These are phyloP conservation scores for Achroia grisella DNA, from an alignment of 1,140 invertebrate species.

Conservation along the genomic window DNA sequence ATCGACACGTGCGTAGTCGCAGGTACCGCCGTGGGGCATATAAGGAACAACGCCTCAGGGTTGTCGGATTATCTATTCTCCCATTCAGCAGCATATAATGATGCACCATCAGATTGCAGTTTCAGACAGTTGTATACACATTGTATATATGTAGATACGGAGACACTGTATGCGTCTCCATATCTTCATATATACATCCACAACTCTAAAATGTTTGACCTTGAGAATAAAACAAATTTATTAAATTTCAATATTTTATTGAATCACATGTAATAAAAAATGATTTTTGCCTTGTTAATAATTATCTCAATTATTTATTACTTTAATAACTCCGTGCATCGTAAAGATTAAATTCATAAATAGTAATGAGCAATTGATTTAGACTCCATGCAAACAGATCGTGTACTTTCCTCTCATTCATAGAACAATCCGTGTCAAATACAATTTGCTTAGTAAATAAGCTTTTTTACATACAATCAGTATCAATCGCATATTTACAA, in stretches of 20 bases:
- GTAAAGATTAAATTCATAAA: conserved; percentile 2
- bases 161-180: too few species aligned
- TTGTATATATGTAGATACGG: too few species aligned
- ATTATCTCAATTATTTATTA: conserved; percentile 1
- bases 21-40: too few species aligned
- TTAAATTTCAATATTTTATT: conserved; percentile 28
- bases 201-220: neutral
- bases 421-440: neutral
- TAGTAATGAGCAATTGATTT: conserved; percentile 1
- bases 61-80: too few species aligned
- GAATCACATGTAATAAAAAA: conserved; percentile 42
- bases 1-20: too few species aligned
- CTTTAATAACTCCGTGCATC: conserved; percentile 5
- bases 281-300: neutral
- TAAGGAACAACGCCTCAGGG: too few species aligned
- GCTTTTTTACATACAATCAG: neutral
- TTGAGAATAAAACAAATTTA: conserved; percentile 7
- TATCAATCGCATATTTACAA: neutral
- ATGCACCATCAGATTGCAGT: too few species aligned
- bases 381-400: neutral
- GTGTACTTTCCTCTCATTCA: neutral
- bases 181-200: neutral
- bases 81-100: too few species aligned
- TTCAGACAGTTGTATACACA: too few species aligned
- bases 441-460: neutral